Base-by-base conservation (phyloP, 2,797 vertebrate species). In the Pseudochromis fuscus region DNA sequence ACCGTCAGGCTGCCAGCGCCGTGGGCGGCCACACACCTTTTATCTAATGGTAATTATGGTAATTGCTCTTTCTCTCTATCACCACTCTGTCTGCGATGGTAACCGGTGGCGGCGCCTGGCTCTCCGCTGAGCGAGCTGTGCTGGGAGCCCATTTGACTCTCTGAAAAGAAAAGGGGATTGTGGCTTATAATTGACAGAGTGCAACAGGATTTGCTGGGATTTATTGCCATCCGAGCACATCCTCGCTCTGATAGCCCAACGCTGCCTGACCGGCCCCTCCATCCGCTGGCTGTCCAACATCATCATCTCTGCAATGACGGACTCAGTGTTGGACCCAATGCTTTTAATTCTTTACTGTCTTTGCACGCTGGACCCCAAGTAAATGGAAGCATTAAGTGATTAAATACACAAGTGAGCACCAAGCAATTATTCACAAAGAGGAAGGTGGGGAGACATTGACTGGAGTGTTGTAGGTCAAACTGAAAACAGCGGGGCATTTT, bases 181-280 rank as follows among this genome's bases (percentile, higher is more conserved):
- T 60, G 58, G 67, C 65, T 83, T 60, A 76, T 86, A 87, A 87
- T 71, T 82, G 86, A 87, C 80, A 83, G 71, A 78, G 85, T 78
- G 76, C 74, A 75, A 79, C 71, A 76, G 75, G 84, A 89, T 79
- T 83, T 85, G 67, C 50, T 76, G 28, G 80, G 80, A 88, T 87
- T 88, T 83, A 78, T 82, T 58, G 76, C 73, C 77, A 78, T 88
- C 79, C 67, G 74, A 86, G 65, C 75, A 72, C 55, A 77, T 67
- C 73, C 62, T 57, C 57, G 62, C 48, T 71, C 71, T 55, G 66
- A 70, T 79, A 63, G 49, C 73, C 53, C 52, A n/a, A 62, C 62
- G 67, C 42, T 33, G 71, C 21, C 67, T 24, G 67, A 56, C 55
- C 33, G 4, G 33, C 66, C 53, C 67, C 58, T 68, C 56, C 55